Percentiles rank a stretch among this genome's conserved stretches.
These are phyloP conservation scores for Dendrolimus punctatus DNA, from an alignment of 1,140 invertebrate genomes.

Conservation along the genomic window DNA sequence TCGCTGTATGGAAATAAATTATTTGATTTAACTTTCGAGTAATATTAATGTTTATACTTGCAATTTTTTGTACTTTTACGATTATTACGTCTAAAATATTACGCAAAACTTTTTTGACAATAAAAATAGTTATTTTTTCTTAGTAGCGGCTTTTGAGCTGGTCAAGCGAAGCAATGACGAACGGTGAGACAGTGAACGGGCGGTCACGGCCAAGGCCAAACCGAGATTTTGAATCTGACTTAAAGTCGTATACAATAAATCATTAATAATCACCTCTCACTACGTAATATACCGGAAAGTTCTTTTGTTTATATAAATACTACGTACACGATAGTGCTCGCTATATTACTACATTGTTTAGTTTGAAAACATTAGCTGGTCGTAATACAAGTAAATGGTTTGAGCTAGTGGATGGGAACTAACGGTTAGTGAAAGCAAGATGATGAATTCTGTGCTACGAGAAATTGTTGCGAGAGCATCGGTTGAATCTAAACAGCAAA, in stretches of 20 bases:
- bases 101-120: slow-evolving; percentile 8
- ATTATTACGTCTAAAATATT: too few relatives aligned
- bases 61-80: too few relatives aligned
- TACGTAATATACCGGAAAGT: slow-evolving; percentile 25
- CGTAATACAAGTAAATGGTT: too few relatives aligned
- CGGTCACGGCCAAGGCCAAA: slow-evolving; percentile 65
- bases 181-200: slow-evolving; percentile 45
- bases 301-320: slow-evolving; percentile 17
- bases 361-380: too few relatives aligned
- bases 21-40: too few relatives aligned
- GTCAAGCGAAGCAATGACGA: slow-evolving; percentile 37
- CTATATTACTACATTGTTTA: too few relatives aligned
- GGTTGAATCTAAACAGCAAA: slow-evolving; percentile 45
- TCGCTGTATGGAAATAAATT: too few relatives aligned
- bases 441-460: slow-evolving; percentile 53
- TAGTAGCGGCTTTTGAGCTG: slow-evolving; percentile 18
- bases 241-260: slow-evolving; percentile 29
- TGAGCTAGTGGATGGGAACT: slow-evolving; percentile 5
- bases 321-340: not conserved
- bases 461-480: slow-evolving; percentile 56
- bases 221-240: slow-evolving; percentile 29
- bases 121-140: slow-evolving; percentile 11
- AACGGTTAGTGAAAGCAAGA: slow-evolving; percentile 42
- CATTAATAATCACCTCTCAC: slow-evolving; percentile 35
- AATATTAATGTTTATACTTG: too few relatives aligned